Evolutionary conservation across 2,113 vertebrate genomes (phyloP).

Genomic region (Fulica atra): DNA sequence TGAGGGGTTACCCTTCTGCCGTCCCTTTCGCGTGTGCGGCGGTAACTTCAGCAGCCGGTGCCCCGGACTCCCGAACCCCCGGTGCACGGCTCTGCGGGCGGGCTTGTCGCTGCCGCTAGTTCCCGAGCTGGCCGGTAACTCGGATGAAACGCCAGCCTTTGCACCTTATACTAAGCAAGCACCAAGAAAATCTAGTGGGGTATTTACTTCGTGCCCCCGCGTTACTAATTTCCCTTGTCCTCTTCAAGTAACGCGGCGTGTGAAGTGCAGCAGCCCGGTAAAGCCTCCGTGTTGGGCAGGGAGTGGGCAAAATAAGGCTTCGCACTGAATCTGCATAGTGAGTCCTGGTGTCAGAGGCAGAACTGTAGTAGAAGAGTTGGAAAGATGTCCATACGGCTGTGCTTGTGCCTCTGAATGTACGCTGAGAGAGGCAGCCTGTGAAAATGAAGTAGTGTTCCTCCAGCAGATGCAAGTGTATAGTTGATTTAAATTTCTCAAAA

Average conservation of each 20-base stretch:
- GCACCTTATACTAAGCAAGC: background rate
- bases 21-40: background rate
- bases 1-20: background rate
- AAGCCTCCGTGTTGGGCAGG: background rate
- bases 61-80: background rate
- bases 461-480: slow-evolving; percentile 36
- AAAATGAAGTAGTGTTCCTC: slow-evolving; percentile 11
- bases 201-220: background rate
- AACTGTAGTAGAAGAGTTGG: background rate
- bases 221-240: background rate
- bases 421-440: background rate
- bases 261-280: background rate
- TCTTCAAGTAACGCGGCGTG: background rate
- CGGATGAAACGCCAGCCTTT: background rate
- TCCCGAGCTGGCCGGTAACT: background rate
- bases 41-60: background rate
- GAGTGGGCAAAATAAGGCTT: background rate
- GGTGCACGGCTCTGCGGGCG: background rate
- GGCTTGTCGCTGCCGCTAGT: too few species aligned
- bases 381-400: background rate
- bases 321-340: background rate
- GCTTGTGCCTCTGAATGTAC: background rate
- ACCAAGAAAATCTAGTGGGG: background rate
- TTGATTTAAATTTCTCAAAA: slow-evolving; percentile 57
- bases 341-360: background rate